Evolutionary conservation across 1,140 invertebrate genomes (phyloP), one percentile per base, ranked within the genome.

Genomic region (Caenorhabditis brenneri): DNA sequence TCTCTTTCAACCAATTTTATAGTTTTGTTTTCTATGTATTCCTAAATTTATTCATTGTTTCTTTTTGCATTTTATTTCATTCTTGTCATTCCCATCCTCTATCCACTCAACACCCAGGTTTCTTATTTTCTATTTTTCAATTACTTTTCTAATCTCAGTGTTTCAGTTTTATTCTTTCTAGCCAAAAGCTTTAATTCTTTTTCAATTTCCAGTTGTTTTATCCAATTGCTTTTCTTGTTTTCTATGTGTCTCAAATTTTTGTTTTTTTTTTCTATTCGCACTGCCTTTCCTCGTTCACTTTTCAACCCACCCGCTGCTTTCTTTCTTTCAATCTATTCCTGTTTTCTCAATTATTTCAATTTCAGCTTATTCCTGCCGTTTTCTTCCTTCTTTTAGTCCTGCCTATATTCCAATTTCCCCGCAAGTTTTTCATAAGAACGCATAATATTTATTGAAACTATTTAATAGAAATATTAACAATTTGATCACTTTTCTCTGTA

Each of bases 51-150:
- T 65, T 36, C 5, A 16, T 36, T 65, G 4, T 16, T 65, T 19
- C 31, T 65, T 33, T 65, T 39, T 96, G 95, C 91, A 65, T 19
- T 19, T 36, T 65, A 12, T 36, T 96, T 95, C 89, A 95, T 58
- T 65, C n/a, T 24, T 27, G 24, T 55, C 22, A 24, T 36, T 22
- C 24, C 58, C 33, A n/a, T 65, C 58, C 31, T 22, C 31, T 36
- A 10, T 16, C 19, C 31, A 33, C 31, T 10, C 31, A 33, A 36
- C 58, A 65, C 58, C 24, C 31, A 65, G 58, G 58, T 65, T 33
- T 1, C 9, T 29, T 29, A 58, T 65, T 33, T 15, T n/a, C n/a
- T 65, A 27, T n/a, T 27, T 65, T 65, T 24, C 12, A 7, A 33
- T 65, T 36, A 33, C 19, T 65, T 16, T 36, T 36, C 19, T 65